phyloP scores from a whole-genome alignment of 2,888 invertebrate species.

The Cryptus viduatorius region DNA sequence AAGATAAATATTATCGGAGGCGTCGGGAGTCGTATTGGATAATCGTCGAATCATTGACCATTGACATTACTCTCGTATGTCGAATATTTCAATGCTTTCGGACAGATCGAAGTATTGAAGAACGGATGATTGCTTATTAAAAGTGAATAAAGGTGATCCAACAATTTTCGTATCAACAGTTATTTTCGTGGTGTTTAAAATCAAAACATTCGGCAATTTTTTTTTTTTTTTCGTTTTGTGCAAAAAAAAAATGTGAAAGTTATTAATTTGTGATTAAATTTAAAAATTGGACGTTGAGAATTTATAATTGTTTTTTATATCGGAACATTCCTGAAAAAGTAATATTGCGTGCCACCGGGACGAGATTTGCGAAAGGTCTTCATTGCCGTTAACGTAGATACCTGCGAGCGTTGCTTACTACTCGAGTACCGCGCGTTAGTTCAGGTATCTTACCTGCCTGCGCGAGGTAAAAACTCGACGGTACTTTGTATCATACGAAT shows the following conservation, averaged over 20 bases:
- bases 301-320: too few relatives aligned
- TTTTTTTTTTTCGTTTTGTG: too few relatives aligned
- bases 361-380: too few relatives aligned
- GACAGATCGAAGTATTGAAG: neutral
- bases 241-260: too few relatives aligned
- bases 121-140: neutral
- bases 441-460: conserved; percentile 34
- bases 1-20: conserved; percentile 32
- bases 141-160: too few relatives aligned
- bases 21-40: conserved; percentile 3
- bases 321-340: too few relatives aligned
- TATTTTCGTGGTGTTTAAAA: too few relatives aligned
- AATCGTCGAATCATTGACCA: conserved; percentile 28
- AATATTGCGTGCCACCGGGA: neutral
- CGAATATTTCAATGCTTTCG: conserved; percentile 12
- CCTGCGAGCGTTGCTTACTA: conserved; percentile 8
- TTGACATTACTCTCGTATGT: neutral
- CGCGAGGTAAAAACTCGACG: conserved; percentile 50
- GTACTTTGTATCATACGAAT: conserved; percentile 37
- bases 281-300: too few relatives aligned
- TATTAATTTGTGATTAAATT: too few relatives aligned
- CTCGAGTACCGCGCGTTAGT: neutral
- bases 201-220: too few relatives aligned
- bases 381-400: conserved; percentile 50
- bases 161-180: too few relatives aligned